Evolutionary conservation across 2,113 vertebrate genomes (phyloP), one percentile per base, ranked within the genome.

Genomic region (Hyaena hyaena): DNA sequence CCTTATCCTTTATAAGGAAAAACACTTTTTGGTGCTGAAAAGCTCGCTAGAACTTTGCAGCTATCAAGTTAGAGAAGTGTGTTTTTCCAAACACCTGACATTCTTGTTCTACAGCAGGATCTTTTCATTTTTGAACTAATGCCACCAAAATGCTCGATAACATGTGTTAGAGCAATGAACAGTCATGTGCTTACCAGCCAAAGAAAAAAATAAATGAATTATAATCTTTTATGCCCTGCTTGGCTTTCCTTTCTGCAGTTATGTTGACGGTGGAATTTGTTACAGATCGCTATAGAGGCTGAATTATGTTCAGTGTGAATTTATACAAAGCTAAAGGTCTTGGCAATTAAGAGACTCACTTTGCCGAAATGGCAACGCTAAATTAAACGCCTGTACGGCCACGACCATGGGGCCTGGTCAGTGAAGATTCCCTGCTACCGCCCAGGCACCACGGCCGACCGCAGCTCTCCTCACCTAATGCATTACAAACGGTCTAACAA

Each of bases 371-470:
- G 26, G 69, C 14, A 55, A n/a, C 3, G 16, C 65, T 71, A 58
- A 83, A 39, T 10, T 0, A 33, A 50, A 66, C 0, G 43, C 31
- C 26, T 14, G 61, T 7, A 11, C 10, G 8, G 15, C 9, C 6
- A 11, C 10, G 8, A 12, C 9, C 6, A 3, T 0, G 10, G 7
- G 1, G 0, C 53, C 12, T 26, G 50, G n/a, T 5, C 17, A 0
- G n/a, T 4, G 74, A 76, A n/a, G 39, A 71, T 7, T 16, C 55
- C 58, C n/a, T 0, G 5, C 23, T 45, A 68, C 24, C 39, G 24
- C 71, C 73, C 28, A 19, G 35, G 23, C 15, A 10, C 8, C 82
- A 23, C 45, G 0, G 1, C 23, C 1, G 5, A 53, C 43, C 0
- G 24, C 3, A 3, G 11, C 28, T 1, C 17, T 2, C 1, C 66